Evolutionary conservation across 2,888 invertebrate genomes (phyloP), one percentile per base, ranked within the genome.

Genomic region (Protodeltote pygarga): DNA sequence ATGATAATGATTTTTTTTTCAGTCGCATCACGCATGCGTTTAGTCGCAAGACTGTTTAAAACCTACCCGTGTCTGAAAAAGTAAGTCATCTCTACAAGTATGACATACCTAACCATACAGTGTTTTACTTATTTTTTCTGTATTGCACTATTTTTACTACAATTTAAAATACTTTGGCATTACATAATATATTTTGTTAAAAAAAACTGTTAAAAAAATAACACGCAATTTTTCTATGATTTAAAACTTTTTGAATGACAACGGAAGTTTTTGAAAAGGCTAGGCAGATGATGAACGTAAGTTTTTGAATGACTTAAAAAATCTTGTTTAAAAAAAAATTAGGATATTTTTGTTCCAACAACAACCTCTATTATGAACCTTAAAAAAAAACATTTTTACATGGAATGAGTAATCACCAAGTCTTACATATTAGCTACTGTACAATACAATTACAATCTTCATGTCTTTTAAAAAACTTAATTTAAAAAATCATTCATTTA

Each of bases 61-160:
- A 46, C 20, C 21, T 27, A 19, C 20, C 21, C 24, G 16, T 15
- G 6, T 15, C 3, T 19, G 5, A 21, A 11, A n/a, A n/a, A 19
- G 4, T 34, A 19, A n/a, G 6, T 11, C 38, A 29, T 13, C 24
- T 4, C 9, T 6, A 2, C 5, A 21, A 34, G n/a, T n/a, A 52
- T 21, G 39, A 15, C 11, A 13, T 44, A 16, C 25, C 23, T 44
- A 16, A 21, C 23, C 23, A 23, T 15, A 33, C 13, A 37, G 31
- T 27, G 37, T 40, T 16, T 44, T 34, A 29, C n/a, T 32, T 29
- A 45, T 25, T 31, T 25, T 42, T 29, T 45, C 25, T 23, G 39
- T 68, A 73, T 73, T 71, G 71, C 73, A 73, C 74, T 64, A 65
- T 35, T 44, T 38, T 55, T 23, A 38, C 49, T 55, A 66, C 23